Conservation (phyloP, 2,888 invertebrate genomes). For the Harpalus rubripes region DNA sequence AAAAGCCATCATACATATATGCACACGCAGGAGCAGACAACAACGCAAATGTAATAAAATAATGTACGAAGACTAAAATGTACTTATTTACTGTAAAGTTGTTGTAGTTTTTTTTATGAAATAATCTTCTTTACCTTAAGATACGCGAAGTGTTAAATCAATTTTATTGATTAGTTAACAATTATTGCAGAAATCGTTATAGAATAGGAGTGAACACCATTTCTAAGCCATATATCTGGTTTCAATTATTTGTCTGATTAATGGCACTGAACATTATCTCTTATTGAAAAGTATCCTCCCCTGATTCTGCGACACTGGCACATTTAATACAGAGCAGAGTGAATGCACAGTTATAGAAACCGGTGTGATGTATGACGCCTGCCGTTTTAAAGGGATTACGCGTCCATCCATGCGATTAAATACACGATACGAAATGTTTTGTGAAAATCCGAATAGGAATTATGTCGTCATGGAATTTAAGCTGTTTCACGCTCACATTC, state of each 20-base stretch:
- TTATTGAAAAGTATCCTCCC: neutral
- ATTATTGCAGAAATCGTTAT: neutral
- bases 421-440: constrained; percentile 54
- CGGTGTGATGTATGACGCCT: constrained; percentile 47
- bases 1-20: too few relatives aligned
- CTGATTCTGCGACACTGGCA: neutral
- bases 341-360: constrained; percentile 53
- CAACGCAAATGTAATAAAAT: too few relatives aligned
- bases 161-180: too few relatives aligned
- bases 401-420: constrained; percentile 57
- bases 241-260: neutral
- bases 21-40: too few relatives aligned
- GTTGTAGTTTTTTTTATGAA: too few relatives aligned
- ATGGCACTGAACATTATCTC: neutral
- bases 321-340: neutral
- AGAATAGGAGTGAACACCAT: neutral
- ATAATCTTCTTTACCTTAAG: too few relatives aligned
- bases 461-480: constrained; percentile 61
- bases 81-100: too few relatives aligned
- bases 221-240: neutral
- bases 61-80: too few relatives aligned
- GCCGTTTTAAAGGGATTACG: constrained; percentile 56
- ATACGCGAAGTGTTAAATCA: too few relatives aligned
- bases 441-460: constrained; percentile 57
- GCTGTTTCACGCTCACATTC: constrained; percentile 48